A percentile compares a stretch with the other conserved stretches of the same genome.
Evolutionary conservation across 2,888 invertebrate species (phyloP).

Genomic region (Orchesellides sinensis): DNA sequence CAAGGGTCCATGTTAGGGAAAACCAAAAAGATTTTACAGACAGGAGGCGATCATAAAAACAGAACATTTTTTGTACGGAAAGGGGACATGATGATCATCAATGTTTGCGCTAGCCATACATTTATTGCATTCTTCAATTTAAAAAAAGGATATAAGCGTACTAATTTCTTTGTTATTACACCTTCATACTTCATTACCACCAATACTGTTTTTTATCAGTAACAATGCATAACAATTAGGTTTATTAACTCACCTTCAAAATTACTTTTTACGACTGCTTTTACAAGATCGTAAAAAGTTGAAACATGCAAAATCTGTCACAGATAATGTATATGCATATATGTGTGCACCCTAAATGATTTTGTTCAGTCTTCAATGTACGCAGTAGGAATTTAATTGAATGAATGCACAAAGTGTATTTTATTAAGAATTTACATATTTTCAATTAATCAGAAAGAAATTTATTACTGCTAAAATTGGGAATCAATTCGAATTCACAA

Average conservation of each 20-base stretch:
- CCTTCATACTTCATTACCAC: neutral
- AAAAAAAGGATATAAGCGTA: neutral
- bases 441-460: conserved; percentile 17
- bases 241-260: conserved; percentile 32
- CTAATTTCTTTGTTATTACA: neutral
- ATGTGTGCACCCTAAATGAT: too few species aligned
- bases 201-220: neutral
- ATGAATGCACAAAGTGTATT: neutral
- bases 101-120: too few species aligned
- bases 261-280: conserved; percentile 3
- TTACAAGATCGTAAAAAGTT: conserved; percentile 8
- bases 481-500: neutral
- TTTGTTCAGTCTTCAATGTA: neutral
- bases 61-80: too few species aligned
- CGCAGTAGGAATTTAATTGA: neutral
- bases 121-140: neutral
- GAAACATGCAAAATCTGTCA: conserved; percentile 13
- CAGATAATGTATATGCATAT: neutral
- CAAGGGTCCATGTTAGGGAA: too few species aligned
- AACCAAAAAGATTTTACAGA: too few species aligned
- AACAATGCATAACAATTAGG: conserved; percentile 14
- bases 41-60: too few species aligned
- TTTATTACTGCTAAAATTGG: neutral
- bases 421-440: conserved; percentile 18
- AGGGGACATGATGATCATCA: too few species aligned